Evolutionary conservation across 2,888 invertebrate species (phyloP), one percentile per base, ranked within the genome.

Genomic region (Eristalis intricaria): DNA sequence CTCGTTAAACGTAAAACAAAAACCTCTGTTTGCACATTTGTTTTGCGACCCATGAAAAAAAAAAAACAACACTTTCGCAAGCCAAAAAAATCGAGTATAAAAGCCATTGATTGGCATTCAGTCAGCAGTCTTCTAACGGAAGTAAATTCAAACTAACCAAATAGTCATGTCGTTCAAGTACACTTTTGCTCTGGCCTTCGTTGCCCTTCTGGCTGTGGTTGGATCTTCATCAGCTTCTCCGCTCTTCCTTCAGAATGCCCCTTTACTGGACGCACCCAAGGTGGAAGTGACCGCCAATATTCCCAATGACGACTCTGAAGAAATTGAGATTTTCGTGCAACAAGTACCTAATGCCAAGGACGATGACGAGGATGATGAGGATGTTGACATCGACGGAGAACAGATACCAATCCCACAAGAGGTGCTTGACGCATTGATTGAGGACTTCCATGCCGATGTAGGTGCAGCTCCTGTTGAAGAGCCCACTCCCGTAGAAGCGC

Each of bases 121-220:
- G 15, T 68, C 69, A 58, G 5, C 56, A 69, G 69, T 69, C 15
- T 32, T 69, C 35, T 22, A 69, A 11, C 35, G 22, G 15, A 69
- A 58, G 56, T 32, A 22, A 23, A 58, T 29, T 15, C 7, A 26
- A 50, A 68, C 65, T 50, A 10, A 56, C 50, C 8, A 26, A 8
- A n/a, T 10, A 60, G 15, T 26, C 26, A 69, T 69, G 69, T 32
- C 50, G 11, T 32, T 69, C 35, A 69, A 69, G 22, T 69, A 29
- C 35, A 56, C 22, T 13, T 22, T 69, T 58, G 56, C 35, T 7
- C 19, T 69, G 22, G 22, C 56, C 7, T 32, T 69, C 10, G 22
- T 69, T 56, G 69, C 29, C 69, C 22, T 69, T 19, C 22, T 69
- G 35, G 35, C 56, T 35, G 11, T 58, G 13, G 11, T 69, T 56